Conservation (phyloP, 1,140 invertebrate species). For the Pollicipes pollicipes region DNA sequence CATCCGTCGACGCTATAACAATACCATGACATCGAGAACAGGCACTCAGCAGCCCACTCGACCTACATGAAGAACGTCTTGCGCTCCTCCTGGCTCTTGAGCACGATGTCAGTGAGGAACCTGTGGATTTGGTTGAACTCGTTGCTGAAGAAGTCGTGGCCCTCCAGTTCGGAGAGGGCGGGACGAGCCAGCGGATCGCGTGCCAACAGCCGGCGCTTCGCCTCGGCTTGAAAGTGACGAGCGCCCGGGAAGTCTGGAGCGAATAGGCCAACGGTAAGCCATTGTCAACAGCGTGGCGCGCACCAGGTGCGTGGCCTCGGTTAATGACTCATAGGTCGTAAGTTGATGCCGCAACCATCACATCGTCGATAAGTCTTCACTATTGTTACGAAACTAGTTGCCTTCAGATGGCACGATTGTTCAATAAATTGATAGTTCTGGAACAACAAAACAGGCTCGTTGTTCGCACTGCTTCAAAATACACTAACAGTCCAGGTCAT, state of each 20-base stretch:
- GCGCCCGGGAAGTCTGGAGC: neutral
- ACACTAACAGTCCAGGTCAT: neutral
- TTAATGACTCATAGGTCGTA: too few species aligned
- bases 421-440: neutral
- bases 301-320: too few species aligned
- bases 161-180: neutral
- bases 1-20: too few species aligned
- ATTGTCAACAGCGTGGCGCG: too few species aligned
- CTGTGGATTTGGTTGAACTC: neutral
- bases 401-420: too few species aligned
- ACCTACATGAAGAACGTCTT: neutral
- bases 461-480: neutral
- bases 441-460: neutral
- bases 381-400: too few species aligned
- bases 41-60: too few species aligned
- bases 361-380: too few species aligned
- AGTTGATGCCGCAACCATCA: too few species aligned
- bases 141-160: neutral
- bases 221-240: neutral
- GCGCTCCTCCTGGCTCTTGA: neutral
- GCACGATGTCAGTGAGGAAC: neutral
- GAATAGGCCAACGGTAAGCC: too few species aligned
- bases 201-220: neutral
- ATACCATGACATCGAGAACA: too few species aligned
- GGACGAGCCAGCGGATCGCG: neutral